phyloP scores from a whole-genome alignment of 2,797 vertebrate species.

The Cichlasoma orientale region DNA sequence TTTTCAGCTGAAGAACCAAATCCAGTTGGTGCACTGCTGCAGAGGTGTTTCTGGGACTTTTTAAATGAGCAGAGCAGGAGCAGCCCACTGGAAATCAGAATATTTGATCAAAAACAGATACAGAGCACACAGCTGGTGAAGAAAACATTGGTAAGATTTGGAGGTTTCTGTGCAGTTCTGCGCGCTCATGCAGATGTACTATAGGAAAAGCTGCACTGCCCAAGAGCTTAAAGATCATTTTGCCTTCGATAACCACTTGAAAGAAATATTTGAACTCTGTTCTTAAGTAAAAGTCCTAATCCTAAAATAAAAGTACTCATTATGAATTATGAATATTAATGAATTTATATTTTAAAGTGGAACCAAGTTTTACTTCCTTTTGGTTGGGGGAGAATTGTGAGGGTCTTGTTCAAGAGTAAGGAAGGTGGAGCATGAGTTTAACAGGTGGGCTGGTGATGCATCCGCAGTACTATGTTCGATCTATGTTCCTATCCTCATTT shows the following conservation, averaged over 20 bases:
- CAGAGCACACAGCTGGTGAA: not conserved
- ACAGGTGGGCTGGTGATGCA: not conserved
- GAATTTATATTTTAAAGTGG: not conserved
- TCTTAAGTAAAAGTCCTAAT: not conserved
- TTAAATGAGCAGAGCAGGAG: not conserved
- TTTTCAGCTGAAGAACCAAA: not conserved
- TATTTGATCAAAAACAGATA: not conserved
- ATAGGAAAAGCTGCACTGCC: not conserved
- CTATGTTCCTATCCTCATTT: too few species aligned
- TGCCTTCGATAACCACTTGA: not conserved
- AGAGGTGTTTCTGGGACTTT: not conserved
- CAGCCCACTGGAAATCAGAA: not conserved
- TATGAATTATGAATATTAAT: too few species aligned
- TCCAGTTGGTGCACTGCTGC: not conserved
- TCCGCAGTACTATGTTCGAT: too few species aligned
- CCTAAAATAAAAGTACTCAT: not conserved
- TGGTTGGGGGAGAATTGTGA: not conserved
- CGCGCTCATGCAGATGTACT: not conserved
- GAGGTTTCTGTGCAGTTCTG: not conserved
- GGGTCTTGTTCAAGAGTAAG: accelerated
- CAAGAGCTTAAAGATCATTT: not conserved
- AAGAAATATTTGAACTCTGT: accelerated
- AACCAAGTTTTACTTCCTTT: not conserved
- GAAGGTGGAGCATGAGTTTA: not conserved
- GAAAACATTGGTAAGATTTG: not conserved